Evolutionary conservation across 2,797 vertebrate genomes (phyloP), one percentile per base, ranked within the genome.

Genomic region (Sebastes reedi): DNA sequence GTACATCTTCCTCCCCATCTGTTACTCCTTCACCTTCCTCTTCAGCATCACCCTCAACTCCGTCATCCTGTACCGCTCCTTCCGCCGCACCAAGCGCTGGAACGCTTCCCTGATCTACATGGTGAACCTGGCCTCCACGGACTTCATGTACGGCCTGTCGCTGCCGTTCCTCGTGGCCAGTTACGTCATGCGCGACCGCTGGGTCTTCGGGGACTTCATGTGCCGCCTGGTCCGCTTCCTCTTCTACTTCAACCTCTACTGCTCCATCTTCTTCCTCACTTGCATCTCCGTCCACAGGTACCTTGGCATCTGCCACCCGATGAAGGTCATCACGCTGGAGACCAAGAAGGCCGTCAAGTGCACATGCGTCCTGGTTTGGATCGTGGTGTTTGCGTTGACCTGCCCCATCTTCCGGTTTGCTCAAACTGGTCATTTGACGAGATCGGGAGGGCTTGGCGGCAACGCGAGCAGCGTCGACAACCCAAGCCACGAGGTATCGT

Each of bases 231-330:
- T 97, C 10, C 96, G 96, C 4, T 97, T 97, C 75, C 95, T 97
- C 10, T 97, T 97, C 89, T 97, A 97, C 87, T 97, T 97, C 62
- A 97, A 97, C 89, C 95, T 96, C 29, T 97, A 96, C 88, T 96
- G 96, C 89, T 96, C 96, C 77, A 96, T 96, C 87, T 96, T 96
- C 93, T 97, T 97, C 91, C 96, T 97, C 87, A 96, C 96, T 22
- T 97, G 96, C 73, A 97, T 97, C 86, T 97, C 96, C 5, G 95
- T 97, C 61, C 96, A 97, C 87, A 95, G 96, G 72, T 97, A 97
- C 90, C 91, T 96, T 14, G 96, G 96, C 25, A 97, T 97, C 93
- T 97, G 96, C 90, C 96, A 97, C 85, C 96, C 96, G 1, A 97
- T 97, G 95, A 95, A 91, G 80, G 95, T 95, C 67, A 96, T 97